Conservation (phyloP, 2,797 vertebrate genomes). For the Eulemur coronatus region DNA sequence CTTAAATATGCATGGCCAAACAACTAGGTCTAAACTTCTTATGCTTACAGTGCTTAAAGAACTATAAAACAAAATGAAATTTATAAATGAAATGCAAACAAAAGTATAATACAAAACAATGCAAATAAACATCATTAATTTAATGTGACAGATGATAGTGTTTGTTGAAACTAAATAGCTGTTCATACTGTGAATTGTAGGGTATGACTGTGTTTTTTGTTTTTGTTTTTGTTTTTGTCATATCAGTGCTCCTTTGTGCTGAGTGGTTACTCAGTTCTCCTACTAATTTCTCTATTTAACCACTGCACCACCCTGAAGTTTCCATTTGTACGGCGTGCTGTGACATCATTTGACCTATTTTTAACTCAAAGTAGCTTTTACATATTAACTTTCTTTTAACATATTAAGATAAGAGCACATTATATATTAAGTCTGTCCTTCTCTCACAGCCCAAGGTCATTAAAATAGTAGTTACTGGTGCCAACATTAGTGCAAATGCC, state of each 20-base stretch:
- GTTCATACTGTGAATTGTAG: background rate
- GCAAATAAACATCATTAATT: background rate
- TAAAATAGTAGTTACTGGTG: background rate
- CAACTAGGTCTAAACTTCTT: background rate
- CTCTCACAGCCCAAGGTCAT: background rate
- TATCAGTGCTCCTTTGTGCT: background rate
- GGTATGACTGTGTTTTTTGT: background rate
- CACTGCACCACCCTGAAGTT: background rate
- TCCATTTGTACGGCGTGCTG: background rate
- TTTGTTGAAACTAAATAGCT: conserved; percentile 25
- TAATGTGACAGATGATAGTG: background rate
- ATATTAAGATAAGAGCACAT: background rate
- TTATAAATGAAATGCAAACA: conserved; percentile 37
- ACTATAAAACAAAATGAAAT: background rate
- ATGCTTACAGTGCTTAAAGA: conserved; percentile 39
- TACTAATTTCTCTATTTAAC: background rate
- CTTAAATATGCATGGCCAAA: background rate
- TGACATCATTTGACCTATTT: background rate
- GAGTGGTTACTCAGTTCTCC: background rate
- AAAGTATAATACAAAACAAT: background rate
- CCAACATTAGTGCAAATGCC: background rate
- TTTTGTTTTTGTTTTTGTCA: background rate
- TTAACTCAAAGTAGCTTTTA: background rate
- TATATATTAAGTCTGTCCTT: background rate
- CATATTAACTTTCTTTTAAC: background rate